phyloP scores from a whole-genome alignment of 2,113 vertebrate genomes.

The Terrapene triunguis region DNA sequence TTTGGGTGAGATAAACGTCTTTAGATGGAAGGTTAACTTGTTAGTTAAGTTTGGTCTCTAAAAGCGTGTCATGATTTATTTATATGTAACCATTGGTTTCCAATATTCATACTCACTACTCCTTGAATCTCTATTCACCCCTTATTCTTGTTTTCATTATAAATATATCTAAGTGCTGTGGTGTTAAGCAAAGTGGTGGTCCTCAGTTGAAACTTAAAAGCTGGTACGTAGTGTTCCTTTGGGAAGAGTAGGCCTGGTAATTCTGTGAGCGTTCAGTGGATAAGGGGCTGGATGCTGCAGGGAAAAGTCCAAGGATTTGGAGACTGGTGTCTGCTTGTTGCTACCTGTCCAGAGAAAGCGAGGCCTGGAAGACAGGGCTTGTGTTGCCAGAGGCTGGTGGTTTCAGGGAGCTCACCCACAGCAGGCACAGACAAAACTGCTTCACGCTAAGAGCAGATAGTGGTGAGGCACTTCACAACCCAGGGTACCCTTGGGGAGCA shows the following conservation, averaged over 20 bases:
- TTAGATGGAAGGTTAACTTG: background rate
- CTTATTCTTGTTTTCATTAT: background rate
- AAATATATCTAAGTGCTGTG: background rate
- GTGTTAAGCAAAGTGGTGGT: too few relatives aligned
- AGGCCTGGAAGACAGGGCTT: too few relatives aligned
- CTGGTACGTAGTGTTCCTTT: background rate
- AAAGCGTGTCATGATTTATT: background rate
- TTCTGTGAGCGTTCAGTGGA: too few relatives aligned
- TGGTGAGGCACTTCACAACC: background rate
- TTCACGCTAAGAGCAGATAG: background rate
- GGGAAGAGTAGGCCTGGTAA: too few relatives aligned
- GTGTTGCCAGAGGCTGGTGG: background rate
- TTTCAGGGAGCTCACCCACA: background rate
- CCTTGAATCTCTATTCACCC: background rate
- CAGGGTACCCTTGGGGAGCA: background rate
- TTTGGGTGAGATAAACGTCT: background rate
- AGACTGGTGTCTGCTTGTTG: too few relatives aligned
- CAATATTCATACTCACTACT: background rate
- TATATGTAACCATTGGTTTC: background rate
- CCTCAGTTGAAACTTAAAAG: background rate
- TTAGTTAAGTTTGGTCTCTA: background rate
- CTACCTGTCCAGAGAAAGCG: too few relatives aligned
- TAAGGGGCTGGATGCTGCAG: too few relatives aligned
- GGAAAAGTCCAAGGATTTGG: too few relatives aligned
- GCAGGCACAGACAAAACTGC: background rate